Evolutionary conservation across 2,113 vertebrate species (phyloP), one percentile per base, ranked within the genome.

Genomic region (Cygnus buccinator): DNA sequence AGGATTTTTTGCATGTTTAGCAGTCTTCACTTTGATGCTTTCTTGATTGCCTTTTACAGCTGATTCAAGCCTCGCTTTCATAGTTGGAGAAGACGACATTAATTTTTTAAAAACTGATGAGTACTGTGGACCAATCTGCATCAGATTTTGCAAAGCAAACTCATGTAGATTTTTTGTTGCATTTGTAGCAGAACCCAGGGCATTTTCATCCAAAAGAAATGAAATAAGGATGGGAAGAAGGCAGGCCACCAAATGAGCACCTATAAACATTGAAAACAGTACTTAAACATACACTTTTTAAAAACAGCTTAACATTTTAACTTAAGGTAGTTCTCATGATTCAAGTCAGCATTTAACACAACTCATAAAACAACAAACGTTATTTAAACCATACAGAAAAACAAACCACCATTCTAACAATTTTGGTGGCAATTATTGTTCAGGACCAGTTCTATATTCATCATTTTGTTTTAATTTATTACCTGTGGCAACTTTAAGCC

Each of bases 171-270:
- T 97, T 91, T 98, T 98, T 41, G 98, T 98, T 0, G 97, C 81
- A 12, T 95, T 66, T 44, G 98, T 97, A 84, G 99, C 98, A 22
- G 99, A 99, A 93, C 95, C 95, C 43, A 99, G 97, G 3, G 99
- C 96, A 67, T 99, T 99, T 91, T 99, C 99, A 90, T 99, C 99
- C 98, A 99, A 89, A 76, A 99, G 98, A 95, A 99, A 99, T 94
- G 99, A 99, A 96, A 99, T 98, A 65, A 99, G 99, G 63, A 99
- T 97, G 15, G 98, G 99, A 26, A 99, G 96, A 74, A 99, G 96
- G 94, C 98, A 94, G 83, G 98, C 95, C 84, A 98, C 97, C 94
- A 99, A 97, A 72, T 97, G 98, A 93, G 98, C 85, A 86, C 99
- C 99, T 99, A 96, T 6, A 88, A 95, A 93, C 26, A 58, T 70